phyloP scores from a whole-genome alignment of 2,888 invertebrate species.

The Dryococelus australis region DNA sequence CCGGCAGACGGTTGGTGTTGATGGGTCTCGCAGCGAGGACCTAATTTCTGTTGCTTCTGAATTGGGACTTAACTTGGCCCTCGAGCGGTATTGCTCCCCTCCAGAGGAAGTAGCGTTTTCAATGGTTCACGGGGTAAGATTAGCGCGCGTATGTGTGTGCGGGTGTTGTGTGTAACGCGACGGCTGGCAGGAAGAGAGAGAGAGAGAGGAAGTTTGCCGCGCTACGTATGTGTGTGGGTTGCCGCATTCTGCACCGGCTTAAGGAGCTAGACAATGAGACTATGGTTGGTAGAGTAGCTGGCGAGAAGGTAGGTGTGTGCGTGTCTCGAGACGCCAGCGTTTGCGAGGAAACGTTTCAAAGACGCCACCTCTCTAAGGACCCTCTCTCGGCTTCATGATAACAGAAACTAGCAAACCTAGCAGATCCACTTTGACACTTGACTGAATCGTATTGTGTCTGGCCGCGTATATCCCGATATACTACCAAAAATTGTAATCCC shows the following conservation, averaged over 20 bases:
- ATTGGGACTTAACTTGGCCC: background rate
- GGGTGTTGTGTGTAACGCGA: background rate
- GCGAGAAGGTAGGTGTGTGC: background rate
- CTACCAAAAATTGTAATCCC: too few species aligned
- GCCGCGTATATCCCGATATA: too few species aligned
- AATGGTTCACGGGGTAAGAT: background rate
- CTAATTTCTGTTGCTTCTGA: background rate
- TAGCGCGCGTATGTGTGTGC: background rate
- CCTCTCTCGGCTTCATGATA: too few species aligned
- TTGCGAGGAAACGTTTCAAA: too few species aligned
- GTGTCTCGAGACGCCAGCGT: background rate
- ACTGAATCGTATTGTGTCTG: too few species aligned
- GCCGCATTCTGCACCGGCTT: background rate
- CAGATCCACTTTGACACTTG: too few species aligned
- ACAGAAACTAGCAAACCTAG: too few species aligned
- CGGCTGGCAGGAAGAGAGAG: background rate
- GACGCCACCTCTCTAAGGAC: too few species aligned
- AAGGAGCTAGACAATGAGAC: background rate
- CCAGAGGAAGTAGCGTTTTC: background rate
- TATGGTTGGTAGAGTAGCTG: background rate
- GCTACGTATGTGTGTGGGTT: background rate
- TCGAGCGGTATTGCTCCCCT: background rate
- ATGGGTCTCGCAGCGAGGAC: background rate
- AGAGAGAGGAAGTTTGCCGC: background rate
- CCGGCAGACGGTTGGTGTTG: background rate